Percentiles rank a stretch among this genome's conserved stretches.
phyloP scores from a whole-genome alignment of 2,888 invertebrate species.

The Caradrina kadenii region DNA sequence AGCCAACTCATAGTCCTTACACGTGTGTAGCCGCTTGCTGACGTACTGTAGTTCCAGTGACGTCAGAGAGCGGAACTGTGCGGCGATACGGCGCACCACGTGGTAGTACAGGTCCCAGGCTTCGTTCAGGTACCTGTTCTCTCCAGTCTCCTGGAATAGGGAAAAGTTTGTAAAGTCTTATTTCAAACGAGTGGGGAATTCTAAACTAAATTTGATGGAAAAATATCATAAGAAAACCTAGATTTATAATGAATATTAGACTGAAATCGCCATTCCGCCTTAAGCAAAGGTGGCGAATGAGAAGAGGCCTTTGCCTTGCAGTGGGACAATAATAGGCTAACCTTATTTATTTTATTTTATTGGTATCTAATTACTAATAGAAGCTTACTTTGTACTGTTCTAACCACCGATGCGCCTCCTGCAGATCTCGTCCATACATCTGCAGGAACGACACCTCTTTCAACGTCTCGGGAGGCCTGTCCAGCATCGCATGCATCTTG shows the following conservation, averaged over 20 bases:
- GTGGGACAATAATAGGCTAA: too few species aligned
- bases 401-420: conserved; percentile 98
- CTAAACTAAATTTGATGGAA: too few species aligned
- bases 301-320: too few species aligned
- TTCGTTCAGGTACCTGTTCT: conserved; percentile 97
- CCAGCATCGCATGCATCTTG: conserved; percentile 98
- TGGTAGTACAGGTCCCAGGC: conserved; percentile 99
- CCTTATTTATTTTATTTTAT: too few species aligned
- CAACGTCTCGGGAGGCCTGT: conserved; percentile 97
- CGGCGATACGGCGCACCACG: conserved; percentile 98
- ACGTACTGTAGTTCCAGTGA: conserved; percentile 98
- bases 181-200: too few species aligned
- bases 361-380: too few species aligned
- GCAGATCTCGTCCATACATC: conserved; percentile 98
- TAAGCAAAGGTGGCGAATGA: too few species aligned
- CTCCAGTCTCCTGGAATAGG: conserved; percentile 92
- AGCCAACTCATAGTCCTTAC: conserved; percentile 97
- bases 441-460: conserved; percentile 99
- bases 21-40: conserved; percentile 96
- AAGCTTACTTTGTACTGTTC: conserved; percentile 93
- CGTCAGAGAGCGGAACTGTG: conserved; percentile 97
- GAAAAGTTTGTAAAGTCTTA: conserved; percentile 51
- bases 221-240: too few species aligned
- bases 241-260: too few species aligned
- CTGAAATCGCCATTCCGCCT: too few species aligned